Evolutionary conservation across 2,888 invertebrate species (phyloP).

Genomic region (Cyclophora albipunctata): DNA sequence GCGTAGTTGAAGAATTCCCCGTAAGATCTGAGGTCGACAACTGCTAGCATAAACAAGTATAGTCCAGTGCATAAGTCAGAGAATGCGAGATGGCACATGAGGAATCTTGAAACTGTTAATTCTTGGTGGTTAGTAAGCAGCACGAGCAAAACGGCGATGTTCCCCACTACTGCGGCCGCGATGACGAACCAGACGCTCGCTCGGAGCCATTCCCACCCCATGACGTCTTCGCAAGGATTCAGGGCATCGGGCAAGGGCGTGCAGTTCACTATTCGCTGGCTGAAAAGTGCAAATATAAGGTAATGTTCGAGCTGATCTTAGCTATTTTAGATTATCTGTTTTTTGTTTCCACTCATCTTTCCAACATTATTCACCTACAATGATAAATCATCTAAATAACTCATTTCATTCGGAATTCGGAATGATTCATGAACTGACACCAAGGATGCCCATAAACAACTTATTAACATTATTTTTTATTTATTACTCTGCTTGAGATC

Average conservation of each 20-base stretch:
- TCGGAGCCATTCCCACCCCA: conserved; percentile 86
- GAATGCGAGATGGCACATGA: conserved; percentile 84
- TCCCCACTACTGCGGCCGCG: conserved; percentile 86
- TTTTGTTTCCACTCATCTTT: background rate
- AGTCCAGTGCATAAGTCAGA: conserved; percentile 92
- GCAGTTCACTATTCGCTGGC: conserved; percentile 74
- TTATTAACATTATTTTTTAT: background rate
- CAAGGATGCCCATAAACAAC: background rate
- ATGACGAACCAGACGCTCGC: conserved; percentile 92
- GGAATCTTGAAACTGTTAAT: conserved; percentile 61
- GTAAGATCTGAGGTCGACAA: conserved; percentile 88
- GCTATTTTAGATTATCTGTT: too few relatives aligned
- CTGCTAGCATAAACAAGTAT: conserved; percentile 88
- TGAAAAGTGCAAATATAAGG: conserved; percentile 24
- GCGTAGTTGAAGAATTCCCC: conserved; percentile 93
- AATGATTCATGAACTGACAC: too few relatives aligned
- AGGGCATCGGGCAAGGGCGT: conserved; percentile 85
- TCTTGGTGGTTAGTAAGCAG: conserved; percentile 77
- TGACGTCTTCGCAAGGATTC: conserved; percentile 93
- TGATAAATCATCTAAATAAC: background rate
- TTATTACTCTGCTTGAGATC: background rate
- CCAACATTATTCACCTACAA: background rate
- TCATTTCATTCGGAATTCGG: too few relatives aligned
- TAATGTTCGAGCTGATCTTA: background rate
- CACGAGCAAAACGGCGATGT: conserved; percentile 86